Evolutionary conservation across 2,888 invertebrate genomes (phyloP).

Genomic region (Lordiphosa fenestrarum): DNA sequence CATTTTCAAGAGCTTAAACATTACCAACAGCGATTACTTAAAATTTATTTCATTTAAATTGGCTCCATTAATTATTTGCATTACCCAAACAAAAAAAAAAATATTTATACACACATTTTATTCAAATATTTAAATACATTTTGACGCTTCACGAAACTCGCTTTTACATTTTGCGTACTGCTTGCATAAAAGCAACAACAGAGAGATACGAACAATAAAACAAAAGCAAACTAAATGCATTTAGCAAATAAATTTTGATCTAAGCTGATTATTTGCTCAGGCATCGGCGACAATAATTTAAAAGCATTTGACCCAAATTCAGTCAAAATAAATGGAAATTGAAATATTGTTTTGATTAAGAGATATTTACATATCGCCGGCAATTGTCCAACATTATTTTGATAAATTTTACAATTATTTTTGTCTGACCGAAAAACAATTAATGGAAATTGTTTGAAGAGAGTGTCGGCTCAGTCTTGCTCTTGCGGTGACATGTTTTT

Average conservation of each 20-base stretch:
- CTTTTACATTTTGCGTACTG: constrained; percentile 33
- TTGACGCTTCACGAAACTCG: constrained; percentile 35
- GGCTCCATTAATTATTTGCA: constrained; percentile 3
- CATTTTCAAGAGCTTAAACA: neutral
- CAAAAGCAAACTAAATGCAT: constrained; percentile 19
- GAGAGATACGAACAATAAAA: neutral
- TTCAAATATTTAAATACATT: constrained; percentile 50
- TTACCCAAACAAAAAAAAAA: neutral
- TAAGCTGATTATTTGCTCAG: constrained; percentile 54
- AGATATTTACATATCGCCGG: constrained; percentile 11
- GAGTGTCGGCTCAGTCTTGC: constrained; percentile 5
- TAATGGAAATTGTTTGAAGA: constrained; percentile 14
- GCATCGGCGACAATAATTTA: constrained; percentile 2
- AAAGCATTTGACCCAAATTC: constrained; percentile 43
- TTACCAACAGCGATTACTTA: neutral
- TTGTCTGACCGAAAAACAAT: constrained; percentile 22
- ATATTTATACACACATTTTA: constrained; percentile 15
- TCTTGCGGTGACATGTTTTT: constrained; percentile 70
- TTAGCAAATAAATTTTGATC: constrained; percentile 39
- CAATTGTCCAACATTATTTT: constrained; percentile 17
- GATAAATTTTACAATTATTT: constrained; percentile 39
- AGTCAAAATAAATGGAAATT: constrained; percentile 12
- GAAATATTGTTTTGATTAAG: constrained; percentile 20
- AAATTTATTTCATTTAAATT: neutral
- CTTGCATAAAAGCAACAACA: constrained; percentile 23